These are phyloP conservation scores for Leiothrix lutea DNA, from an alignment of 2,113 vertebrate species.

Conservation along the genomic window DNA sequence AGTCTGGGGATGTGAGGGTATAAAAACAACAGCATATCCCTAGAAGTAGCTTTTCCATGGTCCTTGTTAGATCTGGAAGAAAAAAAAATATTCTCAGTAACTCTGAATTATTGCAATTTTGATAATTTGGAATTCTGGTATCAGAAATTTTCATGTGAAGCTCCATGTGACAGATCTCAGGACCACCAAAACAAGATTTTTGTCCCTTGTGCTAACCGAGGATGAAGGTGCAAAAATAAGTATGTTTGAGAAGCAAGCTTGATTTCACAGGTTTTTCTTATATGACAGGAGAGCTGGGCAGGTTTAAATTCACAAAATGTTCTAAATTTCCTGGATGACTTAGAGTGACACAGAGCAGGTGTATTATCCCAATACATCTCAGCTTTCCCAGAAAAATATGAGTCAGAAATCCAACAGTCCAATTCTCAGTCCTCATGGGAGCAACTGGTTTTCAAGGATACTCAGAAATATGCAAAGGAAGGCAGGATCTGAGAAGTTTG, in stretches of 20 bases:
- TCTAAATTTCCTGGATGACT: not conserved
- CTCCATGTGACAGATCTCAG: not conserved
- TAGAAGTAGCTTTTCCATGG: not conserved
- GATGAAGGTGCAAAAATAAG: not conserved
- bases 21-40: not conserved
- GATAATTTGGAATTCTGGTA: not conserved
- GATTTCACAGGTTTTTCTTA: not conserved
- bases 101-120: not conserved
- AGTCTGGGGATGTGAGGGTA: not conserved
- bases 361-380: not conserved
- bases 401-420: not conserved
- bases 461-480: not conserved
- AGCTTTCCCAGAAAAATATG: not conserved
- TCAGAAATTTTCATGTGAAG: not conserved
- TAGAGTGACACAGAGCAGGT: not conserved
- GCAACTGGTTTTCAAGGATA: not conserved
- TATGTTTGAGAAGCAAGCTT: not conserved
- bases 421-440: not conserved
- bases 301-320: not conserved
- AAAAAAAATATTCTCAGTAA: not conserved
- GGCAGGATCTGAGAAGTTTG: not conserved
- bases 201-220: not conserved
- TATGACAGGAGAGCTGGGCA: not conserved
- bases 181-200: not conserved
- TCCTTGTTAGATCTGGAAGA: not conserved